Conservation (phyloP, 1,140 invertebrate species). For the Uloborus diversus region DNA sequence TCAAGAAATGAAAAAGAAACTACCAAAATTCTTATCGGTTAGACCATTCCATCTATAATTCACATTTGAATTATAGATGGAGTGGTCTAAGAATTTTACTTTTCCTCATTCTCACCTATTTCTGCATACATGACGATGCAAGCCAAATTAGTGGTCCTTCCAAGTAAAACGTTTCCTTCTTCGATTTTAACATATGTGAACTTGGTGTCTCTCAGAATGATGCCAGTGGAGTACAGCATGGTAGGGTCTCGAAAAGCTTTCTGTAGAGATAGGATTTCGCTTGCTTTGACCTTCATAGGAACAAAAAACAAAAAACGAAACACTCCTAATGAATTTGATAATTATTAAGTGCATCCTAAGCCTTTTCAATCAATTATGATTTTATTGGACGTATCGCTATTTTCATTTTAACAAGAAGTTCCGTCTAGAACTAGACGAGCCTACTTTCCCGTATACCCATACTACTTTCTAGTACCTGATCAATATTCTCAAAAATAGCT, state of each 20-base stretch:
- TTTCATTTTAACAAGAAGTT: too few species aligned
- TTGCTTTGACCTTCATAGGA: constrained; percentile 6
- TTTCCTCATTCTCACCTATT: constrained; percentile 9
- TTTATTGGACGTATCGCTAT: not conserved
- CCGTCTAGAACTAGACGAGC: too few species aligned
- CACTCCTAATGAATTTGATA: too few species aligned
- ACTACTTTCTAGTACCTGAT: too few species aligned
- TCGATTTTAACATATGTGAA: constrained; percentile 46
- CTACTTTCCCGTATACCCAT: too few species aligned
- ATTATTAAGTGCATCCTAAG: not conserved
- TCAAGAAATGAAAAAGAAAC: too few species aligned
- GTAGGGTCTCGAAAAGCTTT: constrained; percentile 40
- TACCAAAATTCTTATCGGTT: too few species aligned
- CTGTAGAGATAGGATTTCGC: constrained; percentile 1
- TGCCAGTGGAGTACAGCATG: constrained; percentile 35
- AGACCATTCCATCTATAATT: too few species aligned
- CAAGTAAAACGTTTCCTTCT: constrained; percentile 20
- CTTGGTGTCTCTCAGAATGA: constrained; percentile 12
- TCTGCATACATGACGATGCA: constrained; percentile 28
- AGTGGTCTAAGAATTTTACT: not conserved
- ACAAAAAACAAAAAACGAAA: not conserved
- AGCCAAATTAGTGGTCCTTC: not conserved
- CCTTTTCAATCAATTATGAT: not conserved
- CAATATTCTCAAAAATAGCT: too few species aligned
- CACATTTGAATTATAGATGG: too few species aligned